Conservation (phyloP, 2,888 invertebrate species). For the Acanthacorydalis orientalis region DNA sequence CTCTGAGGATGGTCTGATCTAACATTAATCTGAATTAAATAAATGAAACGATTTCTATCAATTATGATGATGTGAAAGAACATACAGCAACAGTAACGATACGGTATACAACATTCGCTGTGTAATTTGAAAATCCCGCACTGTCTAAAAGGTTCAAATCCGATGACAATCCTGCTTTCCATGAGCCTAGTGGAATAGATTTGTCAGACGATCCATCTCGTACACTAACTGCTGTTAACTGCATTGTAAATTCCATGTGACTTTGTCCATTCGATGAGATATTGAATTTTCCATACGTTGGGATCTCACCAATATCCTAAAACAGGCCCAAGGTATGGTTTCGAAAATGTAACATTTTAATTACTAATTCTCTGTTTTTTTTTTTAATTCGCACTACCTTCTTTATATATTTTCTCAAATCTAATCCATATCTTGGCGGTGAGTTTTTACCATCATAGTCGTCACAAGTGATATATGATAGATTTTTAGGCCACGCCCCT, state of each 20-base stretch:
- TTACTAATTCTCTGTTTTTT: neutral
- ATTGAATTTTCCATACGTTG: slow-evolving; percentile 51
- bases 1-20: too few relatives aligned
- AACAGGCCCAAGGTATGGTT: too few relatives aligned
- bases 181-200: slow-evolving; percentile 51
- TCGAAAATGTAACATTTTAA: too few relatives aligned
- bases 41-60: too few relatives aligned
- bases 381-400: slow-evolving; percentile 29
- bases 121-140: slow-evolving; percentile 52
- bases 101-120: slow-evolving; percentile 70
- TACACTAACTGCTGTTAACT: slow-evolving; percentile 51
- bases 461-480: slow-evolving; percentile 60
- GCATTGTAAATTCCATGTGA: slow-evolving; percentile 58
- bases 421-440: slow-evolving; percentile 47
- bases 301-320: slow-evolving; percentile 34
- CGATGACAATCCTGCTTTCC: slow-evolving; percentile 59
- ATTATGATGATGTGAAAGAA: slow-evolving; percentile 14
- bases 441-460: slow-evolving; percentile 62
- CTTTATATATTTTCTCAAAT: slow-evolving; percentile 49
- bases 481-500: slow-evolving; percentile 56
- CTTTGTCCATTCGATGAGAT: slow-evolving; percentile 52
- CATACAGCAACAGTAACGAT: slow-evolving; percentile 70
- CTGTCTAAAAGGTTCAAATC: slow-evolving; percentile 46
- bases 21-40: too few relatives aligned
- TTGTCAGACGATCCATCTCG: slow-evolving; percentile 57